phyloP scores from a whole-genome alignment of 2,113 vertebrate genomes.

The Hoplias malabaricus region DNA sequence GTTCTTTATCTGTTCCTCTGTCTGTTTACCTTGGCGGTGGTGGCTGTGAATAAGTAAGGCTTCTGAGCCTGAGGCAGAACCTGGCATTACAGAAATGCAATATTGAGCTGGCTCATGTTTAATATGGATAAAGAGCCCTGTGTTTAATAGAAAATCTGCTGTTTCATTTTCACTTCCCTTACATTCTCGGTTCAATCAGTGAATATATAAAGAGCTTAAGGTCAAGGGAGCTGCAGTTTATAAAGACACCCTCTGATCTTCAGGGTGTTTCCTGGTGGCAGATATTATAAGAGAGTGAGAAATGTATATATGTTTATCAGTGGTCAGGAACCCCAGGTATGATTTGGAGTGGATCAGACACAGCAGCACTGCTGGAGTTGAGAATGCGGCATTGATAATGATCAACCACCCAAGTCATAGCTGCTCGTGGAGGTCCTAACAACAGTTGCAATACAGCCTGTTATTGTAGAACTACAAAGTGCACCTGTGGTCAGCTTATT shows the following conservation, averaged over 20 bases:
- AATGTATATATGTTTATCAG: not conserved
- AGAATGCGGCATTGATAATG: too few species aligned
- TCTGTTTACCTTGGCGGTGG: slow-evolving; percentile 45
- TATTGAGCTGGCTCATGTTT: slow-evolving; percentile 61
- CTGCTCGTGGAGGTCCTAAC: too few species aligned
- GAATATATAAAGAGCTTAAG: slow-evolving; percentile 3
- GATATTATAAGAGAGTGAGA: not conserved
- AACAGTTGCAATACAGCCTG: too few species aligned
- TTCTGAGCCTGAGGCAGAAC: slow-evolving; percentile 61
- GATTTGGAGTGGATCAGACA: too few species aligned
- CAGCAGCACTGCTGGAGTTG: too few species aligned
- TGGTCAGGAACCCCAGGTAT: not conserved
- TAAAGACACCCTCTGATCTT: not conserved
- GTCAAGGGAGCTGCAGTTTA: not conserved
- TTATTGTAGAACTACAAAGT: too few species aligned
- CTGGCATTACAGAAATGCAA: slow-evolving; percentile 62
- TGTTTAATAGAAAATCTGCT: slow-evolving; percentile 48
- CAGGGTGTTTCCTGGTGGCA: not conserved
- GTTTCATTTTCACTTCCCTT: slow-evolving; percentile 31
- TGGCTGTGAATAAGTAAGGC: slow-evolving; percentile 58
- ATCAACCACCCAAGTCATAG: too few species aligned
- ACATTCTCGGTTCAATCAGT: slow-evolving; percentile 48
- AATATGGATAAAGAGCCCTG: slow-evolving; percentile 62
- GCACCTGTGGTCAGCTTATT: too few species aligned
- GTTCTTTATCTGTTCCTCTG: slow-evolving; percentile 1